Base-by-base conservation (phyloP, 2,888 invertebrate genomes). In the Rotaria sp. region DNA sequence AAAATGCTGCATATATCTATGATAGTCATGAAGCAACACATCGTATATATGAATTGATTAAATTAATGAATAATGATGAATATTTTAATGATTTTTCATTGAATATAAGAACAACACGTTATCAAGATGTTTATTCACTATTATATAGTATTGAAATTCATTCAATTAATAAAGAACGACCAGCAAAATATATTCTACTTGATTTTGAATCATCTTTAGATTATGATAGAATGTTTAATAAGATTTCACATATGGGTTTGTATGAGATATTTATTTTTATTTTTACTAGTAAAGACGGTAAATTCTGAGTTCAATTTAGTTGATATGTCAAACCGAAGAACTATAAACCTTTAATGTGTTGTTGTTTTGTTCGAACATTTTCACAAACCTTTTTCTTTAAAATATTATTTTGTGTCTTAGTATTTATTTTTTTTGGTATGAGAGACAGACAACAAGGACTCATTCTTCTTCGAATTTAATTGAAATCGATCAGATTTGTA, bases 191-290 rank as follows among this genome's bases (percentile, higher is more conserved):
- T 45, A 80, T 80, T 80, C 8, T 80, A 45, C 26, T 80, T 38
- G 80, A 80, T 80, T 15, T 80, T 15, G 26, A 41, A 45, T 13
- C 45, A n/a, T n/a, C n/a, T 45, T 1, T 15, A 13, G n/a, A 45
- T 80, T 80, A 80, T 80, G n/a, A n/a, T n/a, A 80, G 5, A 15
- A 80, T 80, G 80, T 80, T 80, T n/a, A 45, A 80, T n/a, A 80
- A 80, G 45, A 80, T 80, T n/a, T 80, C 80, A 45, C 80, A 80
- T 45, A 80, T 80, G 80, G 80, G 80, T 80, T 24, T 45, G 80
- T 80, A 80, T n/a, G 15, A 24, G 26, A 55, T 15, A 7, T 0
- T 55, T 26, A 10, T 7, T 15, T 55, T 55, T 55, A 1, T 24
- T 52, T 8, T 41, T 41, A 41, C 2, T 55, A n/a, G n/a, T n/a